Evolutionary conservation across 2,888 invertebrate species (phyloP).

Genomic region (Diachrysia chrysitis): DNA sequence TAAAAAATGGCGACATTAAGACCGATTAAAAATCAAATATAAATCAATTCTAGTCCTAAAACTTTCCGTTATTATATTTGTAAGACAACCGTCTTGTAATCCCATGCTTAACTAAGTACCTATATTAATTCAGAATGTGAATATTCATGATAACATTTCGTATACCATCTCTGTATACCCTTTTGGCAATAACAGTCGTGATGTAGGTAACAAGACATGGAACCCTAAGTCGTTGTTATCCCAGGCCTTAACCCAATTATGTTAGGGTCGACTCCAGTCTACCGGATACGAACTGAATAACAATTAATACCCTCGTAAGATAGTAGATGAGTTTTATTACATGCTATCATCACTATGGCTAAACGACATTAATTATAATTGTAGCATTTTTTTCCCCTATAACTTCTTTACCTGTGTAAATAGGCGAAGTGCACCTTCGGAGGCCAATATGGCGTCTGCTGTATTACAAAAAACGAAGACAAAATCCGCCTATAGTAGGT

Average conservation of each 20-base stretch:
- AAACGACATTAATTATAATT: background rate
- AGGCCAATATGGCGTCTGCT: too few species aligned
- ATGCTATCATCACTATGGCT: background rate
- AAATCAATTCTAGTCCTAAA: too few species aligned
- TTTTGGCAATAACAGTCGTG: background rate
- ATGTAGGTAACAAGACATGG: background rate
- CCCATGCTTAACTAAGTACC: too few species aligned
- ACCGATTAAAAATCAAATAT: too few species aligned
- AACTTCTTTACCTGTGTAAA: too few species aligned
- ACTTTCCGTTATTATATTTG: too few species aligned
- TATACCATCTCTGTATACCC: background rate
- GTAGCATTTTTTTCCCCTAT: too few species aligned
- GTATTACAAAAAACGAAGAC: too few species aligned
- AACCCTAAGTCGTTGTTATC: slow-evolving; percentile 2
- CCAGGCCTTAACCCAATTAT: background rate
- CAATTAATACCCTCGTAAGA: slow-evolving; percentile 5
- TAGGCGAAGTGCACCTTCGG: too few species aligned
- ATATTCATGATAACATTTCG: background rate
- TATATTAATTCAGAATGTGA: background rate
- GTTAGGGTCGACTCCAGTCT: background rate
- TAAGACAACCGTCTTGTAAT: too few species aligned
- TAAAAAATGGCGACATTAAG: too few species aligned
- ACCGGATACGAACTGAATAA: slow-evolving; percentile 4
- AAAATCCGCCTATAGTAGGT: too few species aligned
- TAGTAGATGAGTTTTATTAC: background rate